Base-by-base conservation (phyloP, 2,113 vertebrate species). In the Argyrosomus japonicus region DNA sequence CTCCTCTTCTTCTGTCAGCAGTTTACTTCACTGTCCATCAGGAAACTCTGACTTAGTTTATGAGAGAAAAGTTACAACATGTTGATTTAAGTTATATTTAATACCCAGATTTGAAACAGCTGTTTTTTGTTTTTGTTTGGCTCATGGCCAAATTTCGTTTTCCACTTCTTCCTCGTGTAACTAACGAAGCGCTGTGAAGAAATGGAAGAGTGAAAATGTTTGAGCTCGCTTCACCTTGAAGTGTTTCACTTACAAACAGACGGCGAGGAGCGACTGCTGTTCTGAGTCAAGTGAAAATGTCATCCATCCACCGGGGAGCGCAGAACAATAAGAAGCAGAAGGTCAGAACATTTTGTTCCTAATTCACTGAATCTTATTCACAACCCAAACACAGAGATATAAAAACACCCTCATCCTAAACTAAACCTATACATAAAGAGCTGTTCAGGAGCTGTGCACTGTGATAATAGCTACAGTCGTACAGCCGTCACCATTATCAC, bases 271-370 rank as follows among this genome's bases (percentile, higher is more conserved):
- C 0, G n/a, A 18, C 43, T 45, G 18, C 45, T 21, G 56, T 50
- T 73, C 14, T 2, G 17, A 62, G 12, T 81, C 43, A 32, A 58
- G 48, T 18, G 23, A 32, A 83, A 73, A 53, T 48, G 67, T 58
- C 81, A n/a, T 10, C 5, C 13, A 0, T 45, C 6, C 48, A 11
- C 32, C 0, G 17, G 17, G 50, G 50, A 57, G 50, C 0, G 6
- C 3, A 3, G 56, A 47, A 19, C n/a, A 53, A 29, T 1, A 13
- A 56, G 45, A 47, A 32, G 78, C 25, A 36, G 40, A 65, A 40
- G 60, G 60, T 68, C 23, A 40, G 45, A 3, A 62, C 25, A 14
- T 47, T 32, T 54, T 32, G 8, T 57, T 58, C 48, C 27, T 27
- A 3, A 54, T 6, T 65, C 50, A 3, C 36, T 23, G 45, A n/a